Base-by-base conservation (phyloP, 2,797 vertebrate species). In the Margarornis squamiger region DNA sequence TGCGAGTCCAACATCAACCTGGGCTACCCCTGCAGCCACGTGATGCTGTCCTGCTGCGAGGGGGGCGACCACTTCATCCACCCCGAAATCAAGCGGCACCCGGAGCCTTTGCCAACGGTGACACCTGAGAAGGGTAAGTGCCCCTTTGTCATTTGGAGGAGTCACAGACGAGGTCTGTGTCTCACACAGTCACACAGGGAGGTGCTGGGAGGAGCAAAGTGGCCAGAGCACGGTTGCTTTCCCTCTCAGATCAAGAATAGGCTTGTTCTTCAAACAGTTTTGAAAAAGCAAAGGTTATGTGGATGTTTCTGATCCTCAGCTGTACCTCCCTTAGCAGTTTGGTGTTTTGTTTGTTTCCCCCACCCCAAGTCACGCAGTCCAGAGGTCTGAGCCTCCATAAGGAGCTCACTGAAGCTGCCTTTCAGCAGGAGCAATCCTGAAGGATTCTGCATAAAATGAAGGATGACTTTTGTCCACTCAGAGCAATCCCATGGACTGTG, bases 21-120 rank as follows among this genome's bases (percentile, higher is more conserved):
- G 93, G 98, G 98, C 92, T 98, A 99, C 93, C 98, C 98, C 6
- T 99, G 99, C 65, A 98, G 98, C 66, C 98, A 99, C 1, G 97
- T 99, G 96, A 98, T 99, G 97, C 98, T 99, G 45, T 98, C 98
- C 81, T 99, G 99, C 98, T 99, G 99, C 7, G 98, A 99, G 78
- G 98, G 98, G 2, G 98, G 98, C 3, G 98, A 98, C 13, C 97
- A 96, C 34, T 96, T 97, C 7, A 92, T 97, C 19, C 97, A 97
- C 24, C 97, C 98, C 0, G 97, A 97, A 34, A 96, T 99, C 66
- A 98, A 92, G 85, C 97, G 86, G 70, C 98, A 98, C 51, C 98
- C 98, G 4, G 98, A 98, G 88, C 98, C 98, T 2, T 61, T 91
- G 88, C 96, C 98, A 1, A 98, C 98, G 2, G 62, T 89, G 2